A percentile compares a stretch with the other conserved stretches of the same genome.
These are phyloP conservation scores for Motacilla tschutschensis DNA, from an alignment of 2,113 vertebrate genomes.

Conservation along the genomic window DNA sequence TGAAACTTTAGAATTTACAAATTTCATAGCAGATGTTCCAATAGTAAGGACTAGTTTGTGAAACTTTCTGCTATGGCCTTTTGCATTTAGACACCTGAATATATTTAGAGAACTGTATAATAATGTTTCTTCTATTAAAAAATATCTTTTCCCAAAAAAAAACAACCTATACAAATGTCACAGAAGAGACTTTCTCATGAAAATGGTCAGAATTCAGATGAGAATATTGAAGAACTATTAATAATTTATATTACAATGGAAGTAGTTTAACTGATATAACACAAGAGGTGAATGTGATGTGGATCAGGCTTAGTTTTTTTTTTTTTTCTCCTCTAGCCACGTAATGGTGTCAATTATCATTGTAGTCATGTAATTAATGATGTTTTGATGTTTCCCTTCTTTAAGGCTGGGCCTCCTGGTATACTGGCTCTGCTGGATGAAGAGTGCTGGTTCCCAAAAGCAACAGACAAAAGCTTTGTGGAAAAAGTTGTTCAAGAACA, in stretches of 20 bases:
- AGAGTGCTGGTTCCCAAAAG: constrained; percentile 98
- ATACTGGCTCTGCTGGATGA: constrained; percentile 94
- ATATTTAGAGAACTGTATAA: not conserved
- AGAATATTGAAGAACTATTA: not conserved
- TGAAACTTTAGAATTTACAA: not conserved
- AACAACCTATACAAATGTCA: not conserved
- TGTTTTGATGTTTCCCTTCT: not conserved
- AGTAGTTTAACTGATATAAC: not conserved
- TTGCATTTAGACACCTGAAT: not conserved
- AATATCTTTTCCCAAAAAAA: not conserved
- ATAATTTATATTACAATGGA: not conserved
- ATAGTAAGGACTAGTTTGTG: not conserved
- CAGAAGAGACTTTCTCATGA: not conserved
- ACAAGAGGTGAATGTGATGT: not conserved
- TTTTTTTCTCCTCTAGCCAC: not conserved
- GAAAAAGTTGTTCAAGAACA: constrained; percentile 97
- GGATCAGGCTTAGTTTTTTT: not conserved
- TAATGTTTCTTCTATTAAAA: not conserved
- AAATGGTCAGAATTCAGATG: not conserved
- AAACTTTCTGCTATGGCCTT: not conserved
- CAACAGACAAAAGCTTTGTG: constrained; percentile 97
- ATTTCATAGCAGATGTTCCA: not conserved
- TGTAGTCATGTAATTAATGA: not conserved
- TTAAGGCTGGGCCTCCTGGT: constrained; percentile 91
- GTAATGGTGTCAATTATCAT: not conserved